These are phyloP conservation scores for Trachurus trachurus DNA, from an alignment of 2,797 vertebrate genomes.

Conservation along the genomic window DNA sequence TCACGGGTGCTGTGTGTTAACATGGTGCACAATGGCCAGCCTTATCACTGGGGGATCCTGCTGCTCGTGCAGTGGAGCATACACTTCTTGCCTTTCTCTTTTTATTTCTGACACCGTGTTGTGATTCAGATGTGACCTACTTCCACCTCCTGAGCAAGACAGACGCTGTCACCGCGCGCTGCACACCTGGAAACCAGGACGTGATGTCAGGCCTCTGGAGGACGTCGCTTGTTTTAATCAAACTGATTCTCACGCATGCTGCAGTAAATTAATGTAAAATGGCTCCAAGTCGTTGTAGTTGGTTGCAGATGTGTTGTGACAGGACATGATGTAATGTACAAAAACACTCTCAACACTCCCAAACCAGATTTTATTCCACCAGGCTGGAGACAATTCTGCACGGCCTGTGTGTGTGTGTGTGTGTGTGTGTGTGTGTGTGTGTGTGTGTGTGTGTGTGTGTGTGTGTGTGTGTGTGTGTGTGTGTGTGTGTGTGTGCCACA, in stretches of 20 bases:
- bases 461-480: conserved; percentile 4
- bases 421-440: background rate
- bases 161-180: background rate
- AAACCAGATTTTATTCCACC: conserved; percentile 23
- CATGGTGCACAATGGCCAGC: conserved; percentile 1
- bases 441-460: background rate
- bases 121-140: conserved; percentile 44
- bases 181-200: conserved; percentile 56
- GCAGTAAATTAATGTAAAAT: conserved; percentile 45
- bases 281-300: conserved; percentile 48
- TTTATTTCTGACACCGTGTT: conserved; percentile 18
- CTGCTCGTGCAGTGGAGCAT: conserved; percentile 14
- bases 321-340: conserved; percentile 47
- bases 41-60: conserved; percentile 26
- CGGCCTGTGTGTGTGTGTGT: conserved; percentile 2
- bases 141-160: conserved; percentile 15
- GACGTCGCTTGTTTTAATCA: conserved; percentile 56
- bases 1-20: conserved; percentile 4
- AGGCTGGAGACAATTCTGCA: conserved; percentile 19
- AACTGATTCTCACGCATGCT: conserved; percentile 35
- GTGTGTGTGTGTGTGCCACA: conserved; percentile 8
- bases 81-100: background rate
- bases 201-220: conserved; percentile 9
- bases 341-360: conserved; percentile 12
- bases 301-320: conserved; percentile 66